Conservation (phyloP, 2,797 vertebrate species). For the Aphelocoma californica region DNA sequence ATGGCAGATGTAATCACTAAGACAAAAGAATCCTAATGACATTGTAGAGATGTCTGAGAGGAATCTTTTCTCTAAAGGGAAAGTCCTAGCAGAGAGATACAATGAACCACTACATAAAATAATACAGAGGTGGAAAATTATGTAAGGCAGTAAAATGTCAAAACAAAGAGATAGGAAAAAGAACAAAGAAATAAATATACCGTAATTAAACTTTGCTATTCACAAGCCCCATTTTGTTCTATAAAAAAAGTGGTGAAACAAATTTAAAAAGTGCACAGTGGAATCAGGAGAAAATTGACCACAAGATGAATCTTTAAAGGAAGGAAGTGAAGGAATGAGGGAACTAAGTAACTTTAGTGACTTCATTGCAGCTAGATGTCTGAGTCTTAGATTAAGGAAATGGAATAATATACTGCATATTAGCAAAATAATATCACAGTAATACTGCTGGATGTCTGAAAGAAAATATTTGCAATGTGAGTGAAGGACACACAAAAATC, state of each 20-base stretch:
- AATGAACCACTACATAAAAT: not conserved
- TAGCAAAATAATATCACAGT: not conserved
- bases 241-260: not conserved
- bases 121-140: not conserved
- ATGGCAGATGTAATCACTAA: not conserved
- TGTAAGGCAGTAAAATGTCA: not conserved
- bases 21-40: not conserved
- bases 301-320: not conserved
- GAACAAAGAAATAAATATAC: not conserved
- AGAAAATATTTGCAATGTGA: not conserved
- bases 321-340: not conserved
- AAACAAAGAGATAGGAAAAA: not conserved
- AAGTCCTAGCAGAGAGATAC: not conserved
- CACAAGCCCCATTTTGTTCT: not conserved
- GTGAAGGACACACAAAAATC: not conserved
- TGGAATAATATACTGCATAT: not conserved
- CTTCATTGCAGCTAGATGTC: not conserved
- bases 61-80: not conserved
- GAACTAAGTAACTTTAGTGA: not conserved
- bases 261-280: not conserved
- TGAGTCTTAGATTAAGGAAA: not conserved
- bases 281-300: not conserved
- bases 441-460: not conserved
- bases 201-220: not conserved
- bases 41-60: not conserved